Conservation (phyloP, 1,140 invertebrate genomes). For the Lepidotrigona ventralis region DNA sequence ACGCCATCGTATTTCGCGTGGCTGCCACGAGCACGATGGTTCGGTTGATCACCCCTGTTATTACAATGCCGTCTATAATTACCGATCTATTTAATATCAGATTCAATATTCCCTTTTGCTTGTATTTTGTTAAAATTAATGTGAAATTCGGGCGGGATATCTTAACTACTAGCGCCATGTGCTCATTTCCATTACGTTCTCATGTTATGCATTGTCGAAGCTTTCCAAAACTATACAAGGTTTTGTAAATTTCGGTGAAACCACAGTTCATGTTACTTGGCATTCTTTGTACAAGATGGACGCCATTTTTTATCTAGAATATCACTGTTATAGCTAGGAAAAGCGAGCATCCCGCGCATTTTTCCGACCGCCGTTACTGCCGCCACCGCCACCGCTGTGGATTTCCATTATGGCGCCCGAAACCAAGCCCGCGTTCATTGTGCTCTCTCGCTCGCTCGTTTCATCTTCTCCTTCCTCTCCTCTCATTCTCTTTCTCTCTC, state of each 20-base stretch:
- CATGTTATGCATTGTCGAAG: background rate
- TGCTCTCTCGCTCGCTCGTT: conserved; percentile 46
- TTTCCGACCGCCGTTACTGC: conserved; percentile 58
- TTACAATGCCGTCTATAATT: conserved; percentile 72
- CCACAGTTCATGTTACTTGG: background rate
- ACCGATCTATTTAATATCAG: conserved; percentile 60
- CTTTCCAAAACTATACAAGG: background rate
- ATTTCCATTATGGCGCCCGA: conserved; percentile 72
- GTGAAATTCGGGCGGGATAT: conserved; percentile 38
- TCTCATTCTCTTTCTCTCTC: conserved; percentile 9
- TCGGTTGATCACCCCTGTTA: conserved; percentile 69
- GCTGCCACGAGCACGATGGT: conserved; percentile 49
- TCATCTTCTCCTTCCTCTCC: conserved; percentile 20
- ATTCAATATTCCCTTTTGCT: conserved; percentile 8
- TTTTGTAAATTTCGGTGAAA: background rate
- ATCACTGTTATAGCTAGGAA: conserved; percentile 50
- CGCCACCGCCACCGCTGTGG: conserved; percentile 48
- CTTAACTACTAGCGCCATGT: conserved; percentile 48
- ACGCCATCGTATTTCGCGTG: conserved; percentile 66
- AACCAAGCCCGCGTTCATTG: conserved; percentile 64
- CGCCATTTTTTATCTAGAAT: conserved; percentile 69
- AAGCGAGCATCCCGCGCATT: conserved; percentile 72
- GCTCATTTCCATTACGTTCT: conserved; percentile 41
- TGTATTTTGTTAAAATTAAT: background rate
- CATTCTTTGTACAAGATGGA: conserved; percentile 19